These are phyloP conservation scores for Drosophila demipolita DNA, from an alignment of 2,888 invertebrate species.

Conservation along the genomic window DNA sequence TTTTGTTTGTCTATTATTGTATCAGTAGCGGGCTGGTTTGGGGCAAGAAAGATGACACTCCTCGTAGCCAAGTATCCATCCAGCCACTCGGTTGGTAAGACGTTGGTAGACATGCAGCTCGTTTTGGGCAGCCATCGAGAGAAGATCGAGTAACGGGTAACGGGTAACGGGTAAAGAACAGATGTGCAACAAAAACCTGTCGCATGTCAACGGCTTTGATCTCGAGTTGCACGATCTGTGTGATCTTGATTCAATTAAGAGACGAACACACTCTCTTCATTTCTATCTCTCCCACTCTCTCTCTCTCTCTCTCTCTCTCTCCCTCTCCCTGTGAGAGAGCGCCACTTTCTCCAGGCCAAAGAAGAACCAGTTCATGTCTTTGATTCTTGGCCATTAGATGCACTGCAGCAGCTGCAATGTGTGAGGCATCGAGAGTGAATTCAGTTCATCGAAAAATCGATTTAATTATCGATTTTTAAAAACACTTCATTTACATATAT, in stretches of 20 bases:
- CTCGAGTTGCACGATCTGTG: conserved; percentile 26
- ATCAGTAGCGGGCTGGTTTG: conserved; percentile 12
- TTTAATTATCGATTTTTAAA: background rate
- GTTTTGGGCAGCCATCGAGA: conserved; percentile 38
- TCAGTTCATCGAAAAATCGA: conserved; percentile 1
- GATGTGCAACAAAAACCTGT: conserved; percentile 49
- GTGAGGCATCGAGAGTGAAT: conserved; percentile 35
- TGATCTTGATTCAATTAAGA: conserved; percentile 71
- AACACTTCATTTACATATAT: background rate
- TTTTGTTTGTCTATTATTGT: conserved; percentile 31
- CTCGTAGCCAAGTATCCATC: conserved; percentile 30
- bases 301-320: conserved; percentile 5
- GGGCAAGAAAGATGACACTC: conserved; percentile 40
- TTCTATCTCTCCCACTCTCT: conserved; percentile 18
- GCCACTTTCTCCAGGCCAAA: conserved; percentile 51
- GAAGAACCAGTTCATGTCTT: conserved; percentile 46
- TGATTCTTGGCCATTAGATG: conserved; percentile 39
- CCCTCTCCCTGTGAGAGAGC: conserved; percentile 10
- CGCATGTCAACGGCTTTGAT: conserved; percentile 46
- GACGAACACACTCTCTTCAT: conserved; percentile 36
- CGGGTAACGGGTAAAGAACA: conserved; percentile 20
- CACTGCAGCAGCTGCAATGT: conserved; percentile 18
- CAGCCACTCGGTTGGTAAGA: background rate
- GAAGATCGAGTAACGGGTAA: conserved; percentile 28
- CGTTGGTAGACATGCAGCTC: conserved; percentile 14